A percentile compares a stretch with the other conserved stretches of the same genome.
Conservation (phyloP, 2,113 vertebrate species). For the Raphicerus campestris region DNA sequence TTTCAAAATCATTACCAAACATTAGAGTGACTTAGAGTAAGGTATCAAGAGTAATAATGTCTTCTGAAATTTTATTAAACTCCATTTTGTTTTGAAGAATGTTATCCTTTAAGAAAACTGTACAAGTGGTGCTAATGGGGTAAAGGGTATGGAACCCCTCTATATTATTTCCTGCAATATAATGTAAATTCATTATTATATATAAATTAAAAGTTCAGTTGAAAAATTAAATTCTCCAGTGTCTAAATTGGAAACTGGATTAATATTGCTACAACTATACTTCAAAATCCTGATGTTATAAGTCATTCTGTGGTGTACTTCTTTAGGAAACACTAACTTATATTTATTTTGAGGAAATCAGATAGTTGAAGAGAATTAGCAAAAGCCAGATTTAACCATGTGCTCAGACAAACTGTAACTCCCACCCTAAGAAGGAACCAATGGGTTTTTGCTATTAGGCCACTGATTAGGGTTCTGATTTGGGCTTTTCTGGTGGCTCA, state of each 20-base stretch:
- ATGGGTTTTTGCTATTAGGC: not conserved
- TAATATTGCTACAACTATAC: not conserved
- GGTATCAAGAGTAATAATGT: not conserved
- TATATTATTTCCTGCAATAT: not conserved
- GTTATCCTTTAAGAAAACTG: not conserved
- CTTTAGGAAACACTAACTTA: not conserved
- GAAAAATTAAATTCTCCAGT: not conserved
- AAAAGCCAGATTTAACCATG: not conserved
- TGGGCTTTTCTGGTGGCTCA: not conserved
- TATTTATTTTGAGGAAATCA: slow-evolving; percentile 7
- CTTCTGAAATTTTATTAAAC: not conserved
- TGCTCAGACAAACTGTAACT: not conserved
- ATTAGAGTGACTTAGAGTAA: not conserved
- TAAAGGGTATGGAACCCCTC: not conserved
- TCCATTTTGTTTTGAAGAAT: not conserved
- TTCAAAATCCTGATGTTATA: not conserved
- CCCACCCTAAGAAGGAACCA: not conserved
- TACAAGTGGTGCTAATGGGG: not conserved
- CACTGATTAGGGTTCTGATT: not conserved
- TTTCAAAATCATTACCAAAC: not conserved
- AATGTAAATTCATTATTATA: not conserved
- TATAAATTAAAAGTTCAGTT: not conserved
- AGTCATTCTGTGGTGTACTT: not conserved
- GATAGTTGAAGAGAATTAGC: not conserved
- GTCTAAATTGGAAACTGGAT: not conserved